Percentiles rank a stretch among this genome's conserved stretches.
These are phyloP conservation scores for Pelochelys cantorii DNA, from an alignment of 2,797 vertebrate genomes.

Conservation along the genomic window DNA sequence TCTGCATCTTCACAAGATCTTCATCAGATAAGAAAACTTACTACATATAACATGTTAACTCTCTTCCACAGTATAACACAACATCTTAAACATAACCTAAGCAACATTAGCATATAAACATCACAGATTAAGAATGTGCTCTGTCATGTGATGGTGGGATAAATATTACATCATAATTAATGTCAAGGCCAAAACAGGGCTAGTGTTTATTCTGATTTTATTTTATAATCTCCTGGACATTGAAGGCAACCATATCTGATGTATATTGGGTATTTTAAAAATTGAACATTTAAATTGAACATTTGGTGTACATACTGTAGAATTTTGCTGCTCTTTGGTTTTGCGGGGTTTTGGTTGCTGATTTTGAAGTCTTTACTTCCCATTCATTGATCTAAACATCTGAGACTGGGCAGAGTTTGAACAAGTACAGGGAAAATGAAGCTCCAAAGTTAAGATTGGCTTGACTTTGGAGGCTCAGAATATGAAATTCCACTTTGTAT, in stretches of 20 bases:
- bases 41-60: not conserved
- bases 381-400: constrained; percentile 8
- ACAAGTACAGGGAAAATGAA: not conserved
- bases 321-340: not conserved
- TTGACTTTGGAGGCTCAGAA: constrained; percentile 20
- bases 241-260: not conserved
- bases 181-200: not conserved
- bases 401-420: not conserved
- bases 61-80: not conserved
- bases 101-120: not conserved
- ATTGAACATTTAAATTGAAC: not conserved
- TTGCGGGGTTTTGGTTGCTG: not conserved
- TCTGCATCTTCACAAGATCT: not conserved
- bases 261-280: not conserved
- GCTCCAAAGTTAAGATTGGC: not conserved
- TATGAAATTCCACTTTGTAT: constrained; percentile 30
- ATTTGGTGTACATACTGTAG: accelerated
- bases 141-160: not conserved
- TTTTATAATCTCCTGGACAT: not conserved
- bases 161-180: not conserved
- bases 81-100: not conserved
- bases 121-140: not conserved
- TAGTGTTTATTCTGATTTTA: not conserved
- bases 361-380: not conserved
- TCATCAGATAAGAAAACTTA: not conserved